Evolutionary conservation across 2,113 vertebrate genomes (phyloP).

Genomic region (Corynorhinus townsendii): DNA sequence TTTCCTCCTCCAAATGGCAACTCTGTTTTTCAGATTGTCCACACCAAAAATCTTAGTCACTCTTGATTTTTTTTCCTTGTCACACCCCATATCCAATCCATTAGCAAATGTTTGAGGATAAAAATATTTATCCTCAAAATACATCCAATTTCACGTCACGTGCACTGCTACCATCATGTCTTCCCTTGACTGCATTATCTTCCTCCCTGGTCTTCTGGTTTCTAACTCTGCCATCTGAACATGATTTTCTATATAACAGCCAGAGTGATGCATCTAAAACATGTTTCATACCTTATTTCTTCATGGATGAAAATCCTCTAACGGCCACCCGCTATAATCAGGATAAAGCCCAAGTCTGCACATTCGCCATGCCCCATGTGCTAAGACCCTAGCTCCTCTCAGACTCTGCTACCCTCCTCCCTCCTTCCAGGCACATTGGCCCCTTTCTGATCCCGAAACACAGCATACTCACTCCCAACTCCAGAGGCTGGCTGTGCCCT

Average conservation of each 20-base stretch:
- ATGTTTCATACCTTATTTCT: neutral
- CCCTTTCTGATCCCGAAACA: neutral
- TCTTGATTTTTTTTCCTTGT: neutral
- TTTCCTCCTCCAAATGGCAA: neutral
- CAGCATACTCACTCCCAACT: neutral
- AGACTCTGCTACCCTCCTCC: neutral
- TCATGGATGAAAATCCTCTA: neutral
- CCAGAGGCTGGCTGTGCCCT: neutral
- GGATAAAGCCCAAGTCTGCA: neutral
- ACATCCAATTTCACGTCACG: neutral
- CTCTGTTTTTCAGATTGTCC: neutral
- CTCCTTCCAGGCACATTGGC: neutral
- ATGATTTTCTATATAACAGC: neutral
- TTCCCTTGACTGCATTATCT: neutral
- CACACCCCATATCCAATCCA: neutral
- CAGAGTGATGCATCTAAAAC: neutral
- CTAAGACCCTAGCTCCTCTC: too few species aligned
- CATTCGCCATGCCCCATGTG: fast-evolving
- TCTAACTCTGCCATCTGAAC: neutral
- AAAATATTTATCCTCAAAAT: neutral
- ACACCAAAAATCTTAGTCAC: neutral
- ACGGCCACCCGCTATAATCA: neutral
- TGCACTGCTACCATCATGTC: neutral
- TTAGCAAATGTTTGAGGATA: neutral
- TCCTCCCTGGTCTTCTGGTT: neutral